Evolutionary conservation across 2,888 invertebrate genomes (phyloP), one percentile per base, ranked within the genome.

Genomic region (Microplitis deprimator): DNA sequence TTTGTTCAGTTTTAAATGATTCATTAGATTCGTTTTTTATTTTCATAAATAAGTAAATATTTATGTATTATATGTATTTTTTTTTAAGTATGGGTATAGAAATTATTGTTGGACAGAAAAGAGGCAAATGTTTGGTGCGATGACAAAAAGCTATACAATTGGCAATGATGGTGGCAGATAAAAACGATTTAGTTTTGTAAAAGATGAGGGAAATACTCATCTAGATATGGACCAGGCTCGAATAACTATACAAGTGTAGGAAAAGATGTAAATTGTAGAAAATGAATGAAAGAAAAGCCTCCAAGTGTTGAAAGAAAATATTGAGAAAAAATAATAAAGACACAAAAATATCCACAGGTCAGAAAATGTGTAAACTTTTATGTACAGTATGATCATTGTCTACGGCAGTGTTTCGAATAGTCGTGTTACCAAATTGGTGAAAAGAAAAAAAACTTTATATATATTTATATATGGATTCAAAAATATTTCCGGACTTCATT

Each of bases 141-240:
- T 65, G 65, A 10, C 5, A 20, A 29, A 68, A 41, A 68, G 41
- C 40, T 68, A 41, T 68, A 50, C 50, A 50, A 13, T 50, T 50
- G 50, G 50, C 50, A 50, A 50, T 13, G 50, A 50, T 68, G 5
- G 68, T 68, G 41, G 50, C 16, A 68, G 68, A 68, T 68, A 68
- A 50, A 17, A 29, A 68, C 68, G 50, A 68, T 68, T 68, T 68
- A 17, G 41, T 68, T 10, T 41, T 68, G 40, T 68, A 17, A 68
- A 65, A 65, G 38, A 20, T 13, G 20, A 68, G 17, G n/a, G 20
- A 10, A 68, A 68, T 68, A 41, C 68, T 40, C 40, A 40, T 41
- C 10, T 3, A 17, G 50, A 65, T 65, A 65, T 65, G 10, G 20
- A 65, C 50, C 50, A 13, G 13, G 50, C 50, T 50, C 50, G 2